phyloP scores from a whole-genome alignment of 1,140 invertebrate species.

The Trachymyrmex cornetzi region DNA sequence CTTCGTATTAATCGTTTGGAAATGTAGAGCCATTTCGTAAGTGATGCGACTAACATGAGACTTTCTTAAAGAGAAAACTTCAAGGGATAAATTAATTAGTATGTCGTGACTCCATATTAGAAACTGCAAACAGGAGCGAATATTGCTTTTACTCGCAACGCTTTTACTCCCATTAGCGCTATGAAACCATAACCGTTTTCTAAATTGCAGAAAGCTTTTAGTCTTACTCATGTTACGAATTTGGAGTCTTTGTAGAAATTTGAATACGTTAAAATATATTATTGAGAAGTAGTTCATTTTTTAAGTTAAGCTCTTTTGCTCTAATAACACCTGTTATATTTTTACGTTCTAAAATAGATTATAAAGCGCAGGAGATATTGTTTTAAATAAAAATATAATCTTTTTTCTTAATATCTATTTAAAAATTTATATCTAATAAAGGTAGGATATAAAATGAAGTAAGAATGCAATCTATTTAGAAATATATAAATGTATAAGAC shows the following conservation, averaged over 20 bases:
- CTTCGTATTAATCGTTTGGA: conserved; percentile 38
- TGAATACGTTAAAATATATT: neutral
- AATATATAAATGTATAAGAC: neutral
- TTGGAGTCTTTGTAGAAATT: conserved; percentile 30
- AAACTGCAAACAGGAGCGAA: conserved; percentile 20
- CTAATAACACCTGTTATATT: neutral
- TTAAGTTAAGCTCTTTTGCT: neutral
- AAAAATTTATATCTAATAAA: neutral
- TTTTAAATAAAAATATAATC: too few species aligned
- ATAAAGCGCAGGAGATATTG: neutral
- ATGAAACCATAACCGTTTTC: conserved; percentile 66
- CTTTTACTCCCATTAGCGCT: conserved; percentile 39
- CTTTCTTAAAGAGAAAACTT: conserved; percentile 65
- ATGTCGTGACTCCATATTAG: conserved; percentile 46
- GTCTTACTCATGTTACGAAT: conserved; percentile 36
- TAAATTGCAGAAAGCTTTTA: conserved; percentile 73
- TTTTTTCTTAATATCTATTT: too few species aligned
- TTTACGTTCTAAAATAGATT: neutral
- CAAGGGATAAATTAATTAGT: conserved; percentile 70
- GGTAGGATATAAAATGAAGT: neutral
- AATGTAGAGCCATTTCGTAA: conserved; percentile 35
- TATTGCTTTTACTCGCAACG: conserved; percentile 46
- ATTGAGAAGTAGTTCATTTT: neutral
- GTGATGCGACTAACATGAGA: neutral
- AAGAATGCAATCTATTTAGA: neutral